phyloP scores from a whole-genome alignment of 2,113 vertebrate genomes.

The Elachura formosa region DNA sequence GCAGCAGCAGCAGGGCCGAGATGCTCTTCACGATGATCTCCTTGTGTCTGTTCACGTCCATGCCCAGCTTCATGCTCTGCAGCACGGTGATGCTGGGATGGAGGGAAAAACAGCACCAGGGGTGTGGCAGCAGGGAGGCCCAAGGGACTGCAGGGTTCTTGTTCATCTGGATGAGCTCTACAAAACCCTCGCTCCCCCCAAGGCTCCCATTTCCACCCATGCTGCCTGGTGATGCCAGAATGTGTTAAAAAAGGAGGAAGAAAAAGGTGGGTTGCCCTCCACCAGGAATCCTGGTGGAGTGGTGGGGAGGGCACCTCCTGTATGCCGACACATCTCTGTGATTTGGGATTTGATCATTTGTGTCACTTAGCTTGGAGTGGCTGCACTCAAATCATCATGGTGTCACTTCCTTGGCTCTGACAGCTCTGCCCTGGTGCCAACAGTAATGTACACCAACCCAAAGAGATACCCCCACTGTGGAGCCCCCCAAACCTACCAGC shows the following conservation, averaged over 20 bases:
- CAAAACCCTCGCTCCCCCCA: rapidly evolving
- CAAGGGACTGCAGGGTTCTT: not conserved
- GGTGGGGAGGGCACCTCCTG: not conserved
- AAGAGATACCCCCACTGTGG: not conserved
- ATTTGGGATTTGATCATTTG: not conserved
- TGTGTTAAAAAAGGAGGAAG: rapidly evolving
- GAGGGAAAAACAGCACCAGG: not conserved
- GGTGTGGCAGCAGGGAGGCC: not conserved
- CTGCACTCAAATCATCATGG: rapidly evolving
- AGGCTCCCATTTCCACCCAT: not conserved
- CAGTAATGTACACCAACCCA: not conserved
- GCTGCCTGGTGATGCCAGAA: not conserved
- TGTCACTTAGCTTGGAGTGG: not conserved
- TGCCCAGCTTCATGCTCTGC: conserved; percentile 97
- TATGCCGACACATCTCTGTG: rapidly evolving
- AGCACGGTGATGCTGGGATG: conserved; percentile 86
- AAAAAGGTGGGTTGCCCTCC: not conserved
- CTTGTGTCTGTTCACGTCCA: conserved; percentile 96
- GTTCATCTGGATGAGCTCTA: not conserved
- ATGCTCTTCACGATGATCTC: conserved; percentile 97
- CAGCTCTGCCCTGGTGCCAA: not conserved
- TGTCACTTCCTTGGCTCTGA: not conserved
- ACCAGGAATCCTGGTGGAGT: rapidly evolving
- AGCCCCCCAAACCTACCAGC: rapidly evolving
- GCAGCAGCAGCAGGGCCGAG: conserved; percentile 85